Evolutionary conservation across 2,113 vertebrate genomes (phyloP), one percentile per base, ranked within the genome.

Genomic region (Pygoscelis antarcticus): DNA sequence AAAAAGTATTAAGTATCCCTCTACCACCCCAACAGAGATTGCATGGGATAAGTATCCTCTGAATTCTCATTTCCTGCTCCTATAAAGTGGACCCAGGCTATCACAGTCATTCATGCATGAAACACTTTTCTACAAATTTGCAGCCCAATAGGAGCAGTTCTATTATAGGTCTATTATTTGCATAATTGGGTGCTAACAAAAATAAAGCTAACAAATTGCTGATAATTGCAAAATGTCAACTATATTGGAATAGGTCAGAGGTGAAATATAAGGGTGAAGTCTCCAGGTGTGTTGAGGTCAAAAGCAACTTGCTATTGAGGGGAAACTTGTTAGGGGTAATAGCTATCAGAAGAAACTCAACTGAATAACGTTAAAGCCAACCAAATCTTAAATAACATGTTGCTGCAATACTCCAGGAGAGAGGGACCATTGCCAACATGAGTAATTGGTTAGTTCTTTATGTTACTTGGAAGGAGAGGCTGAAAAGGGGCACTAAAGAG

Each of bases 171-270:
- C 94, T 98, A 10, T 95, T 89, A 91, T 98, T 98, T 96, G 87
- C 95, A 98, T 98, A 98, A 98, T 98, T 99, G 98, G 92, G 97
- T 98, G 97, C 97, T 96, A 98, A 99, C 98, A 98, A 97, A 99
- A 99, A 99, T 98, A 99, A 98, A 98, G 87, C 66, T 97, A 95
- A 98, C 97, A 98, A 99, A 99, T 99, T 99, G 98, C 96, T 84
- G 97, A 98, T 99, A 99, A 99, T 99, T 99, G 98, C 97, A 64
- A 96, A 84, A 97, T 97, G 97, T 97, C 98, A 98, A 96, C 97
- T 96, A n/a, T 84, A 66, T 96, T 97, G 97, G 92, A 68, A 34
- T 36, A 96, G 98, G 98, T 98, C 93, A 98, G 89, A 98, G 98
- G 98, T 98, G 92, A 87, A 20, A 34, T 79, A 21, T 66, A 69